phyloP scores from a whole-genome alignment of 2,888 invertebrate species.

The Idaea biselata region DNA sequence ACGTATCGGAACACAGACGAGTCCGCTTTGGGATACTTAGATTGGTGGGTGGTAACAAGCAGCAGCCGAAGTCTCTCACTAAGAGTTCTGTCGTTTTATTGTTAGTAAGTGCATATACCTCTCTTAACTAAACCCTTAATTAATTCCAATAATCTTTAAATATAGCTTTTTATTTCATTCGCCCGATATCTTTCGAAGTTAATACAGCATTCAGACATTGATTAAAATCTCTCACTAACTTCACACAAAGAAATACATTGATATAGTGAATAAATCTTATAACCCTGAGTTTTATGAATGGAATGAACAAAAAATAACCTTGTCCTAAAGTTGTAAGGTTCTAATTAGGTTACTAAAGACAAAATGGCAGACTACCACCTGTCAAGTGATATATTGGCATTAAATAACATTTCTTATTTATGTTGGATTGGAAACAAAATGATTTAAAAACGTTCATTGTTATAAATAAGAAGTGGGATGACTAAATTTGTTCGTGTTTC shows the following conservation, averaged over 20 bases:
- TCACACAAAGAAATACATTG: conserved; percentile 75
- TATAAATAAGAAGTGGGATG: conserved; percentile 78
- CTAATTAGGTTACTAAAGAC: conserved; percentile 38
- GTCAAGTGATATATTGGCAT: conserved; percentile 80
- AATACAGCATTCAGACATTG: conserved; percentile 59
- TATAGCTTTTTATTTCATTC: background rate
- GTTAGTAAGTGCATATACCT: background rate
- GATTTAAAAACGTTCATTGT: conserved; percentile 71
- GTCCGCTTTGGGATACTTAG: no score
- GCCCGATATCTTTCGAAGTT: conserved; percentile 10
- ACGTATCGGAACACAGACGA: no score
- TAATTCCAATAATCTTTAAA: conserved; percentile 5
- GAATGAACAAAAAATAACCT: conserved; percentile 38
- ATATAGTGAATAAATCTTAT: conserved; percentile 77
- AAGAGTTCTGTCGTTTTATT: background rate
- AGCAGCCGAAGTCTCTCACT: no score
- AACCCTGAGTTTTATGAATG: conserved; percentile 15
- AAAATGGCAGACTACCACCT: conserved; percentile 69
- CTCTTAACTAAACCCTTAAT: conserved; percentile 4
- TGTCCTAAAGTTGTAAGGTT: conserved; percentile 39
- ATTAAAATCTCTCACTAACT: conserved; percentile 78
- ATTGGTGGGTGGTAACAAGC: no score
- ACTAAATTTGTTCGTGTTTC: conserved; percentile 64
- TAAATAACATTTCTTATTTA: conserved; percentile 82
- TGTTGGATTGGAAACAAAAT: conserved; percentile 80